A percentile compares a stretch with the other conserved stretches of the same genome.
Conservation (phyloP, 2,888 invertebrate species). For the Phorcus lineatus region DNA sequence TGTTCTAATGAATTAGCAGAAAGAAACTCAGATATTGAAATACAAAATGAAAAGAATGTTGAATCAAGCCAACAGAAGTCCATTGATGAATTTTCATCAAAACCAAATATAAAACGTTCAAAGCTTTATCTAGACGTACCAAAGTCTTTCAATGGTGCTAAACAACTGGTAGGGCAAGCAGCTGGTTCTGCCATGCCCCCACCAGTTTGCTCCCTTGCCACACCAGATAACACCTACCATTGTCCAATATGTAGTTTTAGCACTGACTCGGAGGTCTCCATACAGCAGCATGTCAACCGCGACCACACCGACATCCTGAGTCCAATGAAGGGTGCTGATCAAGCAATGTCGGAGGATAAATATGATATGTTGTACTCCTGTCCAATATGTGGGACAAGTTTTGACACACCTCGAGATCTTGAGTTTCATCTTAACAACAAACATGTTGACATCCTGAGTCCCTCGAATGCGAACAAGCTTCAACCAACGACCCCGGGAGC, state of each 20-base stretch:
- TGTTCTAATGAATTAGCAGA: background rate
- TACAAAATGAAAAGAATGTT: background rate
- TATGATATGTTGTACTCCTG: slow-evolving; percentile 79
- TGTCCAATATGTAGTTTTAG: slow-evolving; percentile 90
- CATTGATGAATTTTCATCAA: background rate
- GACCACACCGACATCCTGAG: slow-evolving; percentile 81
- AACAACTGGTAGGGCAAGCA: background rate
- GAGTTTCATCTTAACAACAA: slow-evolving; percentile 91
- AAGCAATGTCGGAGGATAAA: slow-evolving; percentile 51
- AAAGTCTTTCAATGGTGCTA: slow-evolving; percentile 15
- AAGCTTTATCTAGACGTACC: slow-evolving; percentile 29
- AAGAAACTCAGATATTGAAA: background rate
- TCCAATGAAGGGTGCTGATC: slow-evolving; percentile 33
- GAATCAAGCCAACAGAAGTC: background rate
- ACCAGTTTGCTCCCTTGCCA: background rate
- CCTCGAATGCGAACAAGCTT: slow-evolving; percentile 73
- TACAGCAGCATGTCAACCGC: slow-evolving; percentile 87
- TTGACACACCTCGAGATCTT: slow-evolving; percentile 81
- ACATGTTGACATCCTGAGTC: slow-evolving; percentile 88
- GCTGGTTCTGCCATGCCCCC: background rate
- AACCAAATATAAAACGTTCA: slow-evolving; percentile 18
- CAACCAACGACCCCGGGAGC: background rate
- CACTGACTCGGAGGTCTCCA: slow-evolving; percentile 84
- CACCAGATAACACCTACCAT: slow-evolving; percentile 34
- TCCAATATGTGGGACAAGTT: slow-evolving; percentile 86